These are phyloP conservation scores for Zaprionus tsacasi DNA, from an alignment of 1,140 invertebrate genomes.

Conservation along the genomic window DNA sequence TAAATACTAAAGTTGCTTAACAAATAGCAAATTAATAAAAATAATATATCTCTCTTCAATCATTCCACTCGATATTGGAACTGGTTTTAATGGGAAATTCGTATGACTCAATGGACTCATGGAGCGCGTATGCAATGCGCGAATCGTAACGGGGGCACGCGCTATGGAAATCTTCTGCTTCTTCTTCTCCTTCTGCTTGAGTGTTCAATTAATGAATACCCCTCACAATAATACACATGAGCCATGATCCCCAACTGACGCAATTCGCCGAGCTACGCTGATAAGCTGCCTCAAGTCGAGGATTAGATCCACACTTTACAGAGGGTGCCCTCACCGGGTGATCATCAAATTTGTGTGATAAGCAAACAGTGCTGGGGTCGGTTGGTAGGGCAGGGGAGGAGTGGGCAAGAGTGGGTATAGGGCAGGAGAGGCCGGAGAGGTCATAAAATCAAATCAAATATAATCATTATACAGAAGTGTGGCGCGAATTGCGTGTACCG, in stretches of 20 bases:
- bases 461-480: conserved; percentile 64
- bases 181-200: background rate
- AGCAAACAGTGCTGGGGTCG: background rate
- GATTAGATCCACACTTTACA: background rate
- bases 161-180: conserved; percentile 4
- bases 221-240: background rate
- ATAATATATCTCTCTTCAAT: too few species aligned
- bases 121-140: background rate
- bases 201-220: background rate
- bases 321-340: background rate
- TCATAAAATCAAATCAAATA: conserved; percentile 66
- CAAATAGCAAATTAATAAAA: too few species aligned
- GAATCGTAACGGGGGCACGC: background rate
- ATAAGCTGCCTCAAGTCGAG: conserved; percentile 14
- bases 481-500: conserved; percentile 41
- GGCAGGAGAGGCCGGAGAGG: background rate
- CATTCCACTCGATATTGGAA: too few species aligned
- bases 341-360: conserved; percentile 17
- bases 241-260: conserved; percentile 19
- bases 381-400: too few species aligned
- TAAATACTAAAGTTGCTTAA: too few species aligned
- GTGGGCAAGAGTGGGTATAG: too few species aligned
- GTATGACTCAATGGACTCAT: conserved; percentile 8
- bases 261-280: background rate
- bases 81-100: background rate